Percentiles rank a stretch among this genome's conserved stretches.
phyloP scores from a whole-genome alignment of 1,140 invertebrate genomes.

The Drosophila bocki region DNA sequence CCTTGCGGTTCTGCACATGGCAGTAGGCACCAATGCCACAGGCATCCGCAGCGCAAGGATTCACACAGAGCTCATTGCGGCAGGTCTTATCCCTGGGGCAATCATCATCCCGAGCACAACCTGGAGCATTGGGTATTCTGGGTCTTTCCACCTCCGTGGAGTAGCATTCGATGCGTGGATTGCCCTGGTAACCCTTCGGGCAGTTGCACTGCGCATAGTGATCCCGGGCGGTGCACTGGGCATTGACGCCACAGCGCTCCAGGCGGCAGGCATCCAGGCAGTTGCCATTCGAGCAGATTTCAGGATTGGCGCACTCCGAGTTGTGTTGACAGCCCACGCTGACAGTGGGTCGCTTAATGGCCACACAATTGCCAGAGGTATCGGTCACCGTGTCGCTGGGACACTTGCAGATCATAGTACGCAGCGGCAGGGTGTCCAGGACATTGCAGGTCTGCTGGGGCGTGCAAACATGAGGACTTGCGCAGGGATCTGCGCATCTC shows the following conservation, averaged over 20 bases:
- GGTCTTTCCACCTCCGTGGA: slow-evolving; percentile 81
- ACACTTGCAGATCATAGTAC: slow-evolving; percentile 93
- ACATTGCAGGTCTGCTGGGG: slow-evolving; percentile 91
- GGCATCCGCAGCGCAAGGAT: slow-evolving; percentile 90
- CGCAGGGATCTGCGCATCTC: slow-evolving; percentile 91
- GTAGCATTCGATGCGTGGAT: slow-evolving; percentile 92
- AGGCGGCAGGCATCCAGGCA: slow-evolving; percentile 92
- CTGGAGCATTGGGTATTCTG: slow-evolving; percentile 86
- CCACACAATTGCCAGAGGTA: slow-evolving; percentile 88
- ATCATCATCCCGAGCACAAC: slow-evolving; percentile 92
- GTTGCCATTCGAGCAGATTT: slow-evolving; percentile 90
- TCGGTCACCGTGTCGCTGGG: slow-evolving; percentile 90
- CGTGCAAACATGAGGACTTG: slow-evolving; percentile 89
- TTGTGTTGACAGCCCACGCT: slow-evolving; percentile 87
- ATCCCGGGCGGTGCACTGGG: slow-evolving; percentile 91
- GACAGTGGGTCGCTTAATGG: slow-evolving; percentile 84
- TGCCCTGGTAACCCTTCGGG: slow-evolving; percentile 91
- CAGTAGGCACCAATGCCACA: slow-evolving; percentile 93
- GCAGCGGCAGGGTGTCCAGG: slow-evolving; percentile 91
- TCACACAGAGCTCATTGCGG: slow-evolving; percentile 90
- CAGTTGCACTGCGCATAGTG: slow-evolving; percentile 93
- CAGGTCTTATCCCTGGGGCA: slow-evolving; percentile 91
- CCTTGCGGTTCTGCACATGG: slow-evolving; percentile 90
- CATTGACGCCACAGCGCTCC: slow-evolving; percentile 93
- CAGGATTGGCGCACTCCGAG: slow-evolving; percentile 89